Base-by-base conservation (phyloP, 1,140 invertebrate genomes). In the Drosophila sp. region DNA sequence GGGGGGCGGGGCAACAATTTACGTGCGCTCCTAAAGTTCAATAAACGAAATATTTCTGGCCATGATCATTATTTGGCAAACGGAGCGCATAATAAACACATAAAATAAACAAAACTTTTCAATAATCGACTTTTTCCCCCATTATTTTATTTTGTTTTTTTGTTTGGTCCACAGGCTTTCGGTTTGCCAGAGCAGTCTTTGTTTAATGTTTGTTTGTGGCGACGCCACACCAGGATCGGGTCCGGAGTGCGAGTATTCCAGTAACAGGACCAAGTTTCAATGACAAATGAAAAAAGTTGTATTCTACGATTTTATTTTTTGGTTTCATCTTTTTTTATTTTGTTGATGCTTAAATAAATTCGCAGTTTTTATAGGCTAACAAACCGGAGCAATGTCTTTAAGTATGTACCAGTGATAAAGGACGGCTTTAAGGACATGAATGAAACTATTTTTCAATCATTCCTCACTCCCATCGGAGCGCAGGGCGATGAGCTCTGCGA, bases 11-110 rank as follows among this genome's bases (percentile, higher is more conserved):
- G 53, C 53, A 71, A 67, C 87, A 89, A 89, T 89, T 89, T 89
- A 89, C 83, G 83, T 89, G 84, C 80, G 80, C 79, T 77, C 73
- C 80, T 53, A 90, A 89, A 90, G 87, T 90, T 87, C 87, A 90
- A 90, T 90, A 90, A 90, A 90, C 87, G 87, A 90, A 90, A 87
- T 87, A 90, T 90, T 90, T 89, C 84, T 89, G 84, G 84, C 84
- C 78, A 90, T 90, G 87, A 90, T 90, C 87, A 90, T 90, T 90
- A 87, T 90, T 83, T 83, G 86, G 86, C 86, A 90, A 87, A 86
- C 81, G 74, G 76, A 82, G 87, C 87, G 81, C 87, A 89, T 89
- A 89, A 89, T 89, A 89, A 89, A 89, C 83, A 89, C 83, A 89
- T 89, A 89, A 89, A 89, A 89, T 89, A 89, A 89, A 89, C 83